Evolutionary conservation across 1,140 invertebrate genomes (phyloP).

Genomic region (Catajapyx aquilonaris): DNA sequence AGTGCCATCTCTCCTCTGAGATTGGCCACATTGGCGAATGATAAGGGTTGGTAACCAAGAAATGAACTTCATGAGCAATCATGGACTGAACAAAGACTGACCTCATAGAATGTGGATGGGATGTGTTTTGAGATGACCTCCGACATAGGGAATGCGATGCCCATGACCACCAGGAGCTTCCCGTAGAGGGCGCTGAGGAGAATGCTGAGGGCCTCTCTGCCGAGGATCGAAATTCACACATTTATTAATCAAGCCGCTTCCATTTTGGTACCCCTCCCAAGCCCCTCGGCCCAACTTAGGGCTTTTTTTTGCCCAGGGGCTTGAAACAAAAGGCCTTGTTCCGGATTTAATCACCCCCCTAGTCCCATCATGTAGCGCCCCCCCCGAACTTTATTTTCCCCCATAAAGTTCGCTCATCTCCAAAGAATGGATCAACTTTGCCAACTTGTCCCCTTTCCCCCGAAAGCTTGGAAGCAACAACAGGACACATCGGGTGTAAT

Average conservation of each 20-base stretch:
- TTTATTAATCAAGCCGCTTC: conserved; percentile 4
- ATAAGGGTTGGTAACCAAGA: too few species aligned
- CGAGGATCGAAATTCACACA: conserved; percentile 9
- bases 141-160: conserved; percentile 79
- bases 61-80: not conserved
- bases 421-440: too few species aligned
- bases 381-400: too few species aligned
- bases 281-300: not conserved
- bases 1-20: too few species aligned
- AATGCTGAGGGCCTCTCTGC: conserved; percentile 57
- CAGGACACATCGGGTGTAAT: too few species aligned
- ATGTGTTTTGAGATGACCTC: conserved; percentile 81
- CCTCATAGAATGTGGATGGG: conserved; percentile 73
- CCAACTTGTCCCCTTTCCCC: too few species aligned
- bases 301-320: not conserved
- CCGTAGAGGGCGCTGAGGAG: conserved; percentile 79
- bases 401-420: too few species aligned
- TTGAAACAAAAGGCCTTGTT: not conserved
- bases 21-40: too few species aligned
- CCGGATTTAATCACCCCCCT: not conserved
- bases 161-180: conserved; percentile 84
- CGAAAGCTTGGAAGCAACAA: too few species aligned
- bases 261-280: not conserved
- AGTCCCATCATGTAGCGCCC: not conserved
- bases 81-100: too few species aligned